phyloP scores from a whole-genome alignment of 2,888 invertebrate genomes.

The Caenorhabditis uteleia region DNA sequence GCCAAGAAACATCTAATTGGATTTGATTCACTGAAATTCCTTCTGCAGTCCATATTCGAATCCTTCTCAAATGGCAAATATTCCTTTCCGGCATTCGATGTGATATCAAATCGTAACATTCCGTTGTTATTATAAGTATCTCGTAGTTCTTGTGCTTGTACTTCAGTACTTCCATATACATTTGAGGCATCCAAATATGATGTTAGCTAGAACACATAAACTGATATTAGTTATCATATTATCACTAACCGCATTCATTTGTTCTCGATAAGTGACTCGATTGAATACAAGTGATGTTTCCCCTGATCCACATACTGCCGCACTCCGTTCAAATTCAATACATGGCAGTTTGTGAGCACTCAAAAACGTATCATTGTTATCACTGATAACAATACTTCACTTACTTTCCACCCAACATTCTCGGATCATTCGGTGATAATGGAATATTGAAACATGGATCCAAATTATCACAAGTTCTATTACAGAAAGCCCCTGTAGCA shows the following conservation, averaged over 20 bases:
- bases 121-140: slow-evolving; percentile 66
- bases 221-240: background rate
- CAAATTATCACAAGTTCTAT: slow-evolving; percentile 83
- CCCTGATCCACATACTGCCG: slow-evolving; percentile 95
- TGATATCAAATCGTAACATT: slow-evolving; percentile 50
- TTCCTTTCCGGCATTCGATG: slow-evolving; percentile 75
- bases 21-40: slow-evolving; percentile 63
- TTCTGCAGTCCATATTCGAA: slow-evolving; percentile 84
- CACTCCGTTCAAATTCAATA: slow-evolving; percentile 92
- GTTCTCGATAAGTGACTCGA: slow-evolving; percentile 86
- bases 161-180: slow-evolving; percentile 89
- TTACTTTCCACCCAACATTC: slow-evolving; percentile 73
- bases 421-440: slow-evolving; percentile 85
- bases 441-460: slow-evolving; percentile 98
- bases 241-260: slow-evolving; percentile 73
- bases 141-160: slow-evolving; percentile 67
- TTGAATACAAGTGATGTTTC: slow-evolving; percentile 88
- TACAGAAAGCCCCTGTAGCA: slow-evolving; percentile 66
- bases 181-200: slow-evolving; percentile 94
- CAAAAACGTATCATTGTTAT: background rate
- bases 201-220: slow-evolving; percentile 77
- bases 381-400: background rate
- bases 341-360: slow-evolving; percentile 79
- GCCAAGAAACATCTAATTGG: slow-evolving; percentile 88
- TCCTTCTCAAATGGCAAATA: slow-evolving; percentile 85